Evolutionary conservation across 2,113 vertebrate genomes (phyloP).

Genomic region (Ramphastos sulfuratus): DNA sequence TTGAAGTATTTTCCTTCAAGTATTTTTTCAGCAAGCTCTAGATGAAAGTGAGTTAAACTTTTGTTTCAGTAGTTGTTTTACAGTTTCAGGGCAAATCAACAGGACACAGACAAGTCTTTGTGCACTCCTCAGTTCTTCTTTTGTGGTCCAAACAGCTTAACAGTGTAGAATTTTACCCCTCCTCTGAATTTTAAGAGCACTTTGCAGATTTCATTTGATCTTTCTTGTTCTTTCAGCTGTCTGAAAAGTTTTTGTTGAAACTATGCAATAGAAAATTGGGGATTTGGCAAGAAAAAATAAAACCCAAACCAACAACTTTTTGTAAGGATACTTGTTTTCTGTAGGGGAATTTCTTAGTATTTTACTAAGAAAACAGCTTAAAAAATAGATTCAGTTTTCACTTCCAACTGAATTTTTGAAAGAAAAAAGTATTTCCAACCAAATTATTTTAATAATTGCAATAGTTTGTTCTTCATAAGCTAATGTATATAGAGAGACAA

Average conservation of each 20-base stretch:
- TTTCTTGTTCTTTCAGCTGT: background rate
- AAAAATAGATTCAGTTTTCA: background rate
- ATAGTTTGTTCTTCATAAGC: background rate
- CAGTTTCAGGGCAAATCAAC: slow-evolving; percentile 36
- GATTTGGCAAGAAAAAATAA: slow-evolving; percentile 7
- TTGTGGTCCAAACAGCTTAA: background rate
- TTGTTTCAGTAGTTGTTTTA: slow-evolving; percentile 32
- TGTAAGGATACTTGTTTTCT: background rate
- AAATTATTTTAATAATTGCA: background rate
- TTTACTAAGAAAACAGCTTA: background rate
- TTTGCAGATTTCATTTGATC: slow-evolving; percentile 22
- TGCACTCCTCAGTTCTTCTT: background rate
- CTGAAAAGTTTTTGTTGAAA: background rate
- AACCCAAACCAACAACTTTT: background rate
- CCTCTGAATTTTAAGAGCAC: background rate
- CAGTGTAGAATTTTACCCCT: background rate
- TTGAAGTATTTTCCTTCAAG: slow-evolving; percentile 16
- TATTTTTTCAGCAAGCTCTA: slow-evolving; percentile 28
- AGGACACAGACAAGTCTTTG: background rate
- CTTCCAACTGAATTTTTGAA: background rate
- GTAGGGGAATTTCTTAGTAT: background rate
- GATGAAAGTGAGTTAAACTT: slow-evolving; percentile 9
- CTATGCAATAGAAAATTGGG: background rate
- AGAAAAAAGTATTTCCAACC: background rate
- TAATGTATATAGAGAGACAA: background rate